Base-by-base conservation (phyloP, 1,140 invertebrate genomes). In the Orchestia grillus region DNA sequence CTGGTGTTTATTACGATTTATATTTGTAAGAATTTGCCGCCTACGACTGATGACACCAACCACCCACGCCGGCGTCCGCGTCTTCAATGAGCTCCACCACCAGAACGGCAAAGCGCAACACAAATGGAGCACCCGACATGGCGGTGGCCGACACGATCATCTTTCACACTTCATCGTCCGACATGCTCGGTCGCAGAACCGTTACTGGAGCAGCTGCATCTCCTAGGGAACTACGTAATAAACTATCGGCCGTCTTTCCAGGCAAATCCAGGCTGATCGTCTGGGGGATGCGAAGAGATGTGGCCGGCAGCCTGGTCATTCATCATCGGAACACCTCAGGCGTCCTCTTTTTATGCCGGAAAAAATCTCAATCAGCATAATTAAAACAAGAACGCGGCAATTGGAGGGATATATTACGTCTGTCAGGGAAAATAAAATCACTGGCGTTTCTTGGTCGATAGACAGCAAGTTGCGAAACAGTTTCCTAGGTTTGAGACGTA, bases 191-290 rank as follows among this genome's bases (percentile, higher is more conserved):
- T 90, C 88, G 88, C 6, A 90, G 41, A 87, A 90, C 88, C 88
- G 88, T 90, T 90, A 90, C 88, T 90, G 42, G 88, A 90, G 88
- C 88, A 90, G 88, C 88, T 90, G 88, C 88, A 44, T 44, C 88
- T 90, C 41, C 36, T 90, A 44, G 28, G 43, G 41, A 90, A 90
- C 28, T 6, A 90, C 36, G 88, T 42, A 90, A 44, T 90, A 77
- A 77, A 77, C 62, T 77, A 77, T 77, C 62, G 62, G 36, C 62
- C 62, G 62, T 77, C n/a, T 90, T 19, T 87, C 42, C 88, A 90
- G 88, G 88, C n/a, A 90, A 90, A 90, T 42, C 88, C 62, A 77
- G 62, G 62, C 62, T 77, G 28, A 28, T 77, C 15, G 62, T 77
- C 28, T 77, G 28, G 28, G 62, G 3, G 28, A 77, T 15, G 62